Evolutionary conservation across 2,888 invertebrate genomes (phyloP).

Genomic region (Metopia argyrocephala): DNA sequence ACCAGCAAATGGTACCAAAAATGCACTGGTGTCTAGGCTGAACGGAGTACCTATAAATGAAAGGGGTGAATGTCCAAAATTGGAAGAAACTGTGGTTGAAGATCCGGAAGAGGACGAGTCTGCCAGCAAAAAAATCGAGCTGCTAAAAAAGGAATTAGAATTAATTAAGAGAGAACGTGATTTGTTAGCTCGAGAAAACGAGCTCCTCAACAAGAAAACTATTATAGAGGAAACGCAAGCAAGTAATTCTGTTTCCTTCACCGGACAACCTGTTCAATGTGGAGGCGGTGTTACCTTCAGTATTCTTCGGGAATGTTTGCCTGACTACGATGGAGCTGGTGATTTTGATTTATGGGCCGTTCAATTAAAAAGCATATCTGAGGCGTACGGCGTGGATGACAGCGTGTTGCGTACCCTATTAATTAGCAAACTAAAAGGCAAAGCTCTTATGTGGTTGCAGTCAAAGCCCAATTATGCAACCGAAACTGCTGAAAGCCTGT

Average conservation of each 20-base stretch:
- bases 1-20: constrained; percentile 11
- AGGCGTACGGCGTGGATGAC: background rate
- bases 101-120: background rate
- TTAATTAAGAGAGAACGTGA: background rate
- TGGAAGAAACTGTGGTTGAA: background rate
- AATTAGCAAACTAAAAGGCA: constrained; percentile 37
- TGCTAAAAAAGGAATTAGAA: no score
- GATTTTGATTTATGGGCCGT: constrained; percentile 13
- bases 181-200: background rate
- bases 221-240: background rate
- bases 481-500: background rate
- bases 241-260: background rate
- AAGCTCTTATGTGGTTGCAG: constrained; percentile 44
- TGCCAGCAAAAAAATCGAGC: no score
- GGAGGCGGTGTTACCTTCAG: background rate
- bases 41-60: background rate
- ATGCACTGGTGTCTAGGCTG: background rate
- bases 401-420: background rate
- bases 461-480: constrained; percentile 34
- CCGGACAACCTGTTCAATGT: background rate
- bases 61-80: background rate
- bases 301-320: constrained; percentile 9
- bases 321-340: constrained; percentile 13
- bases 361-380: constrained; percentile 14
- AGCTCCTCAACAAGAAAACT: background rate